phyloP scores from a whole-genome alignment of 2,888 invertebrate genomes.

The Epinotia ramella region DNA sequence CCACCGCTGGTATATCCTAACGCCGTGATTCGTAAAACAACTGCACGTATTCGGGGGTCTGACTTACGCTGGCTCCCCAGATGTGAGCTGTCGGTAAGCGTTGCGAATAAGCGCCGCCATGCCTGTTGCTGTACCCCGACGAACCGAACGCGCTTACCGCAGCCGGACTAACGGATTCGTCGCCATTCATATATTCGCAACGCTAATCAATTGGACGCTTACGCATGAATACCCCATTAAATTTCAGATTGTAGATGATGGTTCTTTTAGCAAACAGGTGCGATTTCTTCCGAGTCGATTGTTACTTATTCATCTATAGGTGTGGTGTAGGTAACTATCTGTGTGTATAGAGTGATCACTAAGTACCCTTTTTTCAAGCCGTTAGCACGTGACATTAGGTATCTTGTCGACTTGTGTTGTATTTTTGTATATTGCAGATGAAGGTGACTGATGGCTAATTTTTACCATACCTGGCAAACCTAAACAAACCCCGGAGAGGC shows the following conservation, averaged over 20 bases:
- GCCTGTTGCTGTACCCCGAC: not conserved
- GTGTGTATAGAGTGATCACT: too few relatives aligned
- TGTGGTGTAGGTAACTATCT: too few relatives aligned
- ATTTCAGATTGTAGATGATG: not conserved
- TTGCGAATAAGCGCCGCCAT: not conserved
- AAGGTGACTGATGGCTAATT: too few relatives aligned
- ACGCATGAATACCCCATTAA: constrained; percentile 3
- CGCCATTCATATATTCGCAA: constrained; percentile 22
- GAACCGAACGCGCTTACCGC: constrained; percentile 14
- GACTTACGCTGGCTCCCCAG: not conserved
- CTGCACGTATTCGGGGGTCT: not conserved
- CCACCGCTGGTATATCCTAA: not conserved
- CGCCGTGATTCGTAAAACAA: not conserved
- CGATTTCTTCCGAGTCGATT: not conserved
- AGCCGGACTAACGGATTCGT: constrained; percentile 17
- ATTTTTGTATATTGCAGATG: too few relatives aligned
- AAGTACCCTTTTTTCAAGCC: too few relatives aligned
- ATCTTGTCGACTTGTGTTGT: too few relatives aligned
- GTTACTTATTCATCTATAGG: too few relatives aligned
- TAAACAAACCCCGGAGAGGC: too few relatives aligned
- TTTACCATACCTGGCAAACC: too few relatives aligned
- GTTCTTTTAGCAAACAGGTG: not conserved
- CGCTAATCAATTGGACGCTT: constrained; percentile 14
- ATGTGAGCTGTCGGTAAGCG: not conserved
- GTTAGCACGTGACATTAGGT: too few relatives aligned